phyloP scores from a whole-genome alignment of 2,888 invertebrate species.

The Chymomyza fuscimana region DNA sequence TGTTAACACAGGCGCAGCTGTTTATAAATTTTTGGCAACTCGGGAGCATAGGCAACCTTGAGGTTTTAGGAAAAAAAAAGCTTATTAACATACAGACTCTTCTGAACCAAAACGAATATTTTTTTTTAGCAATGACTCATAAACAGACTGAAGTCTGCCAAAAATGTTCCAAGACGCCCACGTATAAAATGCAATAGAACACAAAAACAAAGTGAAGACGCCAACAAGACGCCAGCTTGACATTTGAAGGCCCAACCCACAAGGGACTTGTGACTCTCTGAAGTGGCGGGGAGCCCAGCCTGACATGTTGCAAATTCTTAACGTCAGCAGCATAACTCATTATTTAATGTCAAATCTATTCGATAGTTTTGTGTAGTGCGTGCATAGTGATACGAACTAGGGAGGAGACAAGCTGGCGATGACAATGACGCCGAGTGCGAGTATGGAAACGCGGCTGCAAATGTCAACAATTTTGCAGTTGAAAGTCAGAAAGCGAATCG shows the following conservation, averaged over 20 bases:
- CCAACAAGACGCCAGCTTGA: conserved; percentile 19
- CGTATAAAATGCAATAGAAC: background rate
- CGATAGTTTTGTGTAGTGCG: conserved; percentile 47
- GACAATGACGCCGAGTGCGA: conserved; percentile 1
- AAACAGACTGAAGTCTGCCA: conserved; percentile 26
- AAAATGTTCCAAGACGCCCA: conserved; percentile 44
- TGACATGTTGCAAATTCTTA: conserved; percentile 63
- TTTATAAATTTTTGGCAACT: too few relatives aligned
- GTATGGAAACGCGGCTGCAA: conserved; percentile 30
- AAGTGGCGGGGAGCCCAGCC: background rate
- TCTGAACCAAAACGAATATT: background rate
- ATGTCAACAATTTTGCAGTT: conserved; percentile 57
- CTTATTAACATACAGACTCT: too few relatives aligned
- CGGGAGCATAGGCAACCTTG: too few relatives aligned
- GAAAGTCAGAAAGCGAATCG: conserved; percentile 54
- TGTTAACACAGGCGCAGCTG: too few relatives aligned
- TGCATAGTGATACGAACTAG: conserved; percentile 20
- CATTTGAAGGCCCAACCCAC: conserved; percentile 4
- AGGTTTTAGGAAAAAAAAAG: too few relatives aligned
- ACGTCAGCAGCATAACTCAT: conserved; percentile 69
- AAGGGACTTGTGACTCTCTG: conserved; percentile 1
- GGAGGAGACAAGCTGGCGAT: conserved; percentile 23
- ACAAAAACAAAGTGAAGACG: conserved; percentile 3
- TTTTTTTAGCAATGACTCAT: conserved; percentile 48
- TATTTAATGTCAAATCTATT: conserved; percentile 72